phyloP scores from a whole-genome alignment of 53 echinoderm and acorn worm genomes.

The Pentamera pediparva region DNA sequence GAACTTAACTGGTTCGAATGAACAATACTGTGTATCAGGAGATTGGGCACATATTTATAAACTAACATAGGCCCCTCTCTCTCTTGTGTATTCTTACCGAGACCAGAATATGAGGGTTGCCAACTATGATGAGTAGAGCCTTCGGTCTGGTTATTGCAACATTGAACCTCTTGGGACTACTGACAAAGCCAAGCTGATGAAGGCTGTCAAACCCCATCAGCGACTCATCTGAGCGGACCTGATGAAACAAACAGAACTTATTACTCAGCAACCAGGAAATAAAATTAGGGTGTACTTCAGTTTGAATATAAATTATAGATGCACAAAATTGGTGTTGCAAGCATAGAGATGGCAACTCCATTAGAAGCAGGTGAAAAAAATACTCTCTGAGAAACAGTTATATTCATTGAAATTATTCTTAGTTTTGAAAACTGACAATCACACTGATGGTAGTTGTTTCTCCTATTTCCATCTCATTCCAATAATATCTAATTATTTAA shows the following conservation, averaged over 20 bases:
- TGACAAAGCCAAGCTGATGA: slow-evolving; percentile 91
- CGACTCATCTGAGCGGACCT: slow-evolving; percentile 79
- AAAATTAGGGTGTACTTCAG: background rate
- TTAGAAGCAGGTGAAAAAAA: too few relatives aligned
- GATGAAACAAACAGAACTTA: background rate
- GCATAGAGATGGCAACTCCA: too few relatives aligned
- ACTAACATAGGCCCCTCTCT: background rate
- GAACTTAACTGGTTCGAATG: background rate
- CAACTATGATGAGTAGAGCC: slow-evolving; percentile 76
- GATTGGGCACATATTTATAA: background rate
- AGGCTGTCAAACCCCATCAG: slow-evolving; percentile 76
- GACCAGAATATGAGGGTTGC: slow-evolving; percentile 85
- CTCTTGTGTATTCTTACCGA: background rate
- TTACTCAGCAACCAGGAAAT: background rate
- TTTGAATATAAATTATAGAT: too few relatives aligned
- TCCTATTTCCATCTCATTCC: too few relatives aligned
- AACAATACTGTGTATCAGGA: too few relatives aligned
- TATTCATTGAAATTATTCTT: too few relatives aligned
- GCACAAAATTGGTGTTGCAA: too few relatives aligned
- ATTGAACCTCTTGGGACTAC: slow-evolving; percentile 97
- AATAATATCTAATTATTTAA: too few relatives aligned
- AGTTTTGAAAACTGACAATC: too few relatives aligned
- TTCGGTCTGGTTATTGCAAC: slow-evolving; percentile 91
- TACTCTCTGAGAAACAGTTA: too few relatives aligned
- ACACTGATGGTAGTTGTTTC: too few relatives aligned